Evolutionary conservation across 2,888 invertebrate species (phyloP), one percentile per base, ranked within the genome.

Genomic region (Cotesia congregata): DNA sequence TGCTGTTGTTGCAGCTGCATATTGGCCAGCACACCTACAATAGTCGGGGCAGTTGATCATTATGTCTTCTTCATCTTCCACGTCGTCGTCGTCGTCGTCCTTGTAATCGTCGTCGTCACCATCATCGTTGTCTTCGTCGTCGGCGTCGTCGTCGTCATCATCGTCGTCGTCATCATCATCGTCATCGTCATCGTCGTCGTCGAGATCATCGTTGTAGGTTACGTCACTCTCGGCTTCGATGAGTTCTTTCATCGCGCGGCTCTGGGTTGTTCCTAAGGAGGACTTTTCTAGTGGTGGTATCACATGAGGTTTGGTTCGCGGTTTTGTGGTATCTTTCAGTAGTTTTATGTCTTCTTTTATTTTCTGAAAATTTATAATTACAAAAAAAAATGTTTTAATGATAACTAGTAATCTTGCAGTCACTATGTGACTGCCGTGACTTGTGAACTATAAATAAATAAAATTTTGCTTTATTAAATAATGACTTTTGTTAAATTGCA

Each of bases 21-120:
- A 88, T 76, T 85, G 85, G 1, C 85, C 86, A 5, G 79, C 77
- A 79, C 89, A 89, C 72, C 82, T 84, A 76, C 89, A 89, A 62
- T 85, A 85, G 78, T 85, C 83, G 15, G 89, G 89, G 72, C 89
- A 89, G 17, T 86, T 82, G 1, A 84, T 82, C 82, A 84, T 80
- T 4, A 85, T 78, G 65, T 86, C 84, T 72, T 86, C 88, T 4
- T 88, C 86, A 38, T 85, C 85, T 1, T 83, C 82, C 40, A 83
- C 77, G 6, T 84, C 83, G 5, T 83, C 83, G 4, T 82, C 84
- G 6, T 80, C 81, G 2, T 79, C 78, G 5, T 82, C 81, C 17
- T 78, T 80, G 30, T 83, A 81, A 2, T 81, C 80, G 2, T 82
- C 81, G 3, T 83, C 82, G 6, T 85, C 85, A 7, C 85, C 85